Evolutionary conservation across 1,140 invertebrate species (phyloP), one percentile per base, ranked within the genome.

Genomic region (Drosophila pseudoananassae): DNA sequence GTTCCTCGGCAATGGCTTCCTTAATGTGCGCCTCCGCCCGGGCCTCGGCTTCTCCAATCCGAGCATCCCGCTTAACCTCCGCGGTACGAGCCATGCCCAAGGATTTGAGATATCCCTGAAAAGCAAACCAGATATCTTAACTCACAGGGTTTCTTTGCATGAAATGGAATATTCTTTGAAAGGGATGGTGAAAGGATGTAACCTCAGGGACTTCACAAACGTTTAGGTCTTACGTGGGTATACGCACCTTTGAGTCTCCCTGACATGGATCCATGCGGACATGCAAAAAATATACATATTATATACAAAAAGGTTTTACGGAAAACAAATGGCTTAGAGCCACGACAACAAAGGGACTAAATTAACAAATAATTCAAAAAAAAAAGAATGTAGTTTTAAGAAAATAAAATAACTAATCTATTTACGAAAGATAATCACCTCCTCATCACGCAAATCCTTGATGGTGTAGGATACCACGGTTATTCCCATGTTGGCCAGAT

Each of bases 401-500:
- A 6, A 14, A 40, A 40, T 6, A 14, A 40, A 40, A 40, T 12
- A 9, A 4, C 36, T 38, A 12, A 10, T 6, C 17, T 12, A 12
- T 50, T 27, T 27, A 0, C 9, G 25, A 6, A 1, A 17, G 2
- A 9, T 12, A 49, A 78, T 27, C 94, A 98, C 98, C 96, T 98
- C 97, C 92, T 99, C 98, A 93, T 99, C 98, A 73, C 98, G 93
- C 73, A 99, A 98, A 93, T 99, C 98, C 93, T 99, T 99, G 12
- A 99, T 94, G 1, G 98, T 99, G 92, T 99, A 99, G 1, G 98
- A 99, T 7, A 99, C 98, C 4, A 99, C 98, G 56, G 98, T 98
- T 81, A 99, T 99, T 10, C 98, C 98, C 98, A 99, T 99, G 91
- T 99, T 99, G 65, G 99, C 97, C 59, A 99, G 93, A 93, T 99